phyloP scores from a whole-genome alignment of 2,888 invertebrate genomes.

The Heteromyza rotundicornis region DNA sequence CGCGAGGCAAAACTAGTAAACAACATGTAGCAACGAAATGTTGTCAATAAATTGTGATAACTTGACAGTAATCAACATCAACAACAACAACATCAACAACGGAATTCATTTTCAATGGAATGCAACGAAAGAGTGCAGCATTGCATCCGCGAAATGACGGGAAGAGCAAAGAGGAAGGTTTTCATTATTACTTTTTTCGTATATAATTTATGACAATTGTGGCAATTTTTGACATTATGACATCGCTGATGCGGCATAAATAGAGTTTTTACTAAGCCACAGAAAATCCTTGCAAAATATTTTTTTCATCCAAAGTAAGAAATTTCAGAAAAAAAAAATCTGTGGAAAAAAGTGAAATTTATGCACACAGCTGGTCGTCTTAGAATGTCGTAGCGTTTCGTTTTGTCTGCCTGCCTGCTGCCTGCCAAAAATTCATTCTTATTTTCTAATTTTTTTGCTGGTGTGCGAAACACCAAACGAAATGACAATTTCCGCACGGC shows the following conservation, averaged over 20 bases:
- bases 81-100: too few relatives aligned
- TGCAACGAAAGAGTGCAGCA: not conserved
- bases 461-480: not conserved
- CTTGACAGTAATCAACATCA: constrained; percentile 26
- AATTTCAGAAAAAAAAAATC: constrained; percentile 17
- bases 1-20: constrained; percentile 14
- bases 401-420: not conserved
- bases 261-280: too few relatives aligned
- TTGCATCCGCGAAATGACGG: not conserved
- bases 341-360: constrained; percentile 44
- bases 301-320: not conserved
- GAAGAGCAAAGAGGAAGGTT: not conserved
- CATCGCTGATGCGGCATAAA: not conserved
- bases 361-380: constrained; percentile 48
- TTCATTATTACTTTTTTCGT: not conserved
- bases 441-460: constrained; percentile 13
- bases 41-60: constrained; percentile 30
- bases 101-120: not conserved
- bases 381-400: constrained; percentile 19
- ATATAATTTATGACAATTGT: constrained; percentile 28
- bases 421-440: constrained; percentile 19
- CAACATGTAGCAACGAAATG: constrained; percentile 23
- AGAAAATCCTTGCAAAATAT: too few relatives aligned
- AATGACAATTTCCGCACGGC: constrained; percentile 9
- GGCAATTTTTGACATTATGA: constrained; percentile 30